phyloP scores from a whole-genome alignment of 2,113 vertebrate genomes.

The Lutjanus erythropterus region DNA sequence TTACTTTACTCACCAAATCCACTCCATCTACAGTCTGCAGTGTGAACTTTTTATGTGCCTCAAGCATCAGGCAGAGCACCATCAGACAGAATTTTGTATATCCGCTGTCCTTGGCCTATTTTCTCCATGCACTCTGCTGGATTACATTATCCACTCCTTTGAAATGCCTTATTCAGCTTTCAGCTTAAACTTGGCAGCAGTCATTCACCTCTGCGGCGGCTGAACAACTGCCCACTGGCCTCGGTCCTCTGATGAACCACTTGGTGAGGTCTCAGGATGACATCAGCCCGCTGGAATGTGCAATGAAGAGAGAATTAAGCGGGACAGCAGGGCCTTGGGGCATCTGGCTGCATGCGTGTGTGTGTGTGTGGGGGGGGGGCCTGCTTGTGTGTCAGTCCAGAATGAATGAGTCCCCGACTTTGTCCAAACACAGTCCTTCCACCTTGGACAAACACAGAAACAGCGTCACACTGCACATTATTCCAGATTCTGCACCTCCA shows the following conservation, averaged over 20 bases:
- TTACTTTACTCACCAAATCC: too few species aligned
- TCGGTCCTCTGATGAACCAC: constrained; percentile 46
- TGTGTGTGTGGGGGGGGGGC: neutral
- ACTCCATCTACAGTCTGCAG: constrained; percentile 2
- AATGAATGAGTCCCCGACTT: constrained; percentile 45
- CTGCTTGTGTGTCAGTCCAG: constrained; percentile 51
- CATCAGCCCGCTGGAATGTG: constrained; percentile 83
- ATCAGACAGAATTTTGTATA: constrained; percentile 9
- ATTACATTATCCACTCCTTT: constrained; percentile 66
- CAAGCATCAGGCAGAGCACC: constrained; percentile 9
- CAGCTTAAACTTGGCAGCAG: constrained; percentile 68
- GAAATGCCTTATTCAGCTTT: constrained; percentile 73
- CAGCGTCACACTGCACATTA: constrained; percentile 15
- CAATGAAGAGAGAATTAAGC: constrained; percentile 72
- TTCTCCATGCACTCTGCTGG: constrained; percentile 45
- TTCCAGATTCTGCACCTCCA: constrained; percentile 5
- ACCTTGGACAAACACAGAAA: constrained; percentile 22
- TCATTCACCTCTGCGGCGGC: constrained; percentile 63
- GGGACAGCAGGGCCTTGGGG: constrained; percentile 61
- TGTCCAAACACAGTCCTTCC: constrained; percentile 37
- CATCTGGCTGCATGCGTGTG: constrained; percentile 30
- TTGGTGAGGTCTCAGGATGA: constrained; percentile 75
- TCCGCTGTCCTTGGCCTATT: constrained; percentile 51
- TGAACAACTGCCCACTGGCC: constrained; percentile 65
- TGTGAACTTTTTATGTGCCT: constrained; percentile 8